phyloP scores from a whole-genome alignment of 2,113 vertebrate species.

The Mellivora capensis region DNA sequence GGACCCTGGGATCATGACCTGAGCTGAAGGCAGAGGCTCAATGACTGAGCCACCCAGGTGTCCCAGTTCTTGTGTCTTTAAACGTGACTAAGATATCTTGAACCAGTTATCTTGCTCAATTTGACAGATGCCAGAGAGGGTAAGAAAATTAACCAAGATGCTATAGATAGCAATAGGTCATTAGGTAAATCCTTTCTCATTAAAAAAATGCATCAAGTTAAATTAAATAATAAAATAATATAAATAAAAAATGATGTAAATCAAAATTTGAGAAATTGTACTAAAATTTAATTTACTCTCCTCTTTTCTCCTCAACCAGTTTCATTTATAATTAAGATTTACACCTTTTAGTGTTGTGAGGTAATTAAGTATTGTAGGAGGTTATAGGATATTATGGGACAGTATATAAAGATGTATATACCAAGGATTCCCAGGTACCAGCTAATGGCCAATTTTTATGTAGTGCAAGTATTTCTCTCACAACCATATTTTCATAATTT shows the following conservation, averaged over 20 bases:
- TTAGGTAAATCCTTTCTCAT: conserved; percentile 29
- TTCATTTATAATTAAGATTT: conserved; percentile 49
- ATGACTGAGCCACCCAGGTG: too few relatives aligned
- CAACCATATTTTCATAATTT: conserved; percentile 15
- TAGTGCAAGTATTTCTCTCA: conserved; percentile 12
- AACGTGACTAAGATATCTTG: not conserved
- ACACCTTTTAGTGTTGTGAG: not conserved
- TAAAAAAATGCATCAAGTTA: not conserved
- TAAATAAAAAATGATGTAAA: not conserved
- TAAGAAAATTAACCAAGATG: conserved; percentile 12
- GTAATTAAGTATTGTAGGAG: not conserved
- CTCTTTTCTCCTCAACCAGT: not conserved
- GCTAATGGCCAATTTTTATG: conserved; percentile 10
- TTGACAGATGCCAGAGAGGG: conserved; percentile 24
- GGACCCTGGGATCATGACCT: too few relatives aligned
- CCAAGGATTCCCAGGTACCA: not conserved
- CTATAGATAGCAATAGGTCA: not conserved
- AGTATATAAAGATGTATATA: conserved; percentile 9
- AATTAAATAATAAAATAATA: not conserved
- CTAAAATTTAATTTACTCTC: not conserved
- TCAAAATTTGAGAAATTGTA: not conserved
- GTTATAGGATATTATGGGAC: not conserved
- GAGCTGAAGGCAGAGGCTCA: too few relatives aligned
- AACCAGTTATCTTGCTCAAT: not conserved
- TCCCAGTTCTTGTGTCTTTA: not conserved